Evolutionary conservation across 2,797 vertebrate species (phyloP).

Genomic region (Sebastes hubbsi): DNA sequence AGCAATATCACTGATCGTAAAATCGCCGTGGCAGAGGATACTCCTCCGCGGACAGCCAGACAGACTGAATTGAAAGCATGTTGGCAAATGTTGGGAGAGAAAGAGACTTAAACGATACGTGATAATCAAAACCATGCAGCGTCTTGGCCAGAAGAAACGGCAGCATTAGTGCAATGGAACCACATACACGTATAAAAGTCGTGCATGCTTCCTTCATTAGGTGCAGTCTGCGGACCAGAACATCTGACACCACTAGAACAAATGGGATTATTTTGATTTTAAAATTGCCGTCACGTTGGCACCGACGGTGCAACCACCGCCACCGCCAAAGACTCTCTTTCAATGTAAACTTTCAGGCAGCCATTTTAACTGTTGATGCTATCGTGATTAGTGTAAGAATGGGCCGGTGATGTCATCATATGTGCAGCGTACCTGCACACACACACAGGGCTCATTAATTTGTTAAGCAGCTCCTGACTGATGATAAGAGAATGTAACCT

Average conservation of each 20-base stretch:
- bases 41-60: conserved; percentile 44
- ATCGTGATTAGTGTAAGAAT: conserved; percentile 28
- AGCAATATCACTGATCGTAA: conserved; percentile 56
- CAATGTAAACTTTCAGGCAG: conserved; percentile 56
- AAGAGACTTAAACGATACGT: conserved; percentile 61
- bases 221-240: conserved; percentile 53
- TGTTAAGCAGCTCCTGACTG: conserved; percentile 27
- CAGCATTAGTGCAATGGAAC: conserved; percentile 45
- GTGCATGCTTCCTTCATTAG: conserved; percentile 45
- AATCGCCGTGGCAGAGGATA: conserved; percentile 52
- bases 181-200: conserved; percentile 5
- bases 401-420: conserved; percentile 47
- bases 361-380: conserved; percentile 53
- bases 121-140: conserved; percentile 73
- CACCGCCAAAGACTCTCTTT: conserved; percentile 49
- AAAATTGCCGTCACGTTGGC: conserved; percentile 49
- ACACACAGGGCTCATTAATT: conserved; percentile 25
- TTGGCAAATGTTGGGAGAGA: conserved; percentile 50
- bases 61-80: conserved; percentile 58
- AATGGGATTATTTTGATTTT: conserved; percentile 65
- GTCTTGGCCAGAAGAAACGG: conserved; percentile 45
- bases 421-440: conserved; percentile 19
- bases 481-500: conserved; percentile 58
- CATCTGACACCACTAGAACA: conserved; percentile 63
- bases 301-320: not conserved